Evolutionary conservation across 1,140 invertebrate genomes (phyloP).

Genomic region (Zaprionus taronus): DNA sequence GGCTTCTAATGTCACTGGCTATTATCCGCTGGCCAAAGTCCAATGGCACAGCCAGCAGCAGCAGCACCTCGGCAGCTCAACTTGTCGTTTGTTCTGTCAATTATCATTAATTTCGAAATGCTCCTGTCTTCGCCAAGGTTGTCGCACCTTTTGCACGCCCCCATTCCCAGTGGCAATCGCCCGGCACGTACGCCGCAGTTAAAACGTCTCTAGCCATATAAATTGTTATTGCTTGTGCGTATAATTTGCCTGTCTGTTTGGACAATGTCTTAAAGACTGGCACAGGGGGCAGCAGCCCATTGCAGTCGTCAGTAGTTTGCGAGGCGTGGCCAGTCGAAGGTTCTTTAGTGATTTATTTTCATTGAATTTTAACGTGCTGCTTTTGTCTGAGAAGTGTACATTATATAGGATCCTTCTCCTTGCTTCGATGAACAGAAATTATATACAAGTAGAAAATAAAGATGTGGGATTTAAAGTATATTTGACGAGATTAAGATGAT

Average conservation of each 20-base stretch:
- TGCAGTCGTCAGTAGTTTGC: constrained; percentile 28
- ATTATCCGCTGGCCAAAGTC: constrained; percentile 56
- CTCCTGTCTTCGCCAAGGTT: constrained; percentile 70
- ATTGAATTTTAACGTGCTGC: constrained; percentile 25
- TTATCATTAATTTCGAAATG: constrained; percentile 81
- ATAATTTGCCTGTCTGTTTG: constrained; percentile 49
- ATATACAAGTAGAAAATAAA: background rate
- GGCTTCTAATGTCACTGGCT: constrained; percentile 75
- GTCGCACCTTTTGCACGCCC: constrained; percentile 65
- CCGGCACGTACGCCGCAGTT: constrained; percentile 61
- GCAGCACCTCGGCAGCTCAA: constrained; percentile 59
- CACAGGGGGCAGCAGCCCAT: background rate
- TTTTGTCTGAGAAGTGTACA: background rate
- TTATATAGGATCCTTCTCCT: background rate
- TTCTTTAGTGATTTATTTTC: constrained; percentile 37
- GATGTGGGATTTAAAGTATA: background rate
- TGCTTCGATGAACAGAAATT: too few species aligned
- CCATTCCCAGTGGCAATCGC: constrained; percentile 16
- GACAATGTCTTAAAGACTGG: constrained; percentile 58
- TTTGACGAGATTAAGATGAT: background rate
- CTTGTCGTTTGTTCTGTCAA: constrained; percentile 81
- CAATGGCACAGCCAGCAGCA: constrained; percentile 13
- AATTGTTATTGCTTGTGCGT: constrained; percentile 76
- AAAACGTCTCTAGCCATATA: constrained; percentile 60
- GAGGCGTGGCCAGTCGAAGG: constrained; percentile 26